Percentiles rank a stretch among this genome's conserved stretches.
Conservation (phyloP, 2,888 invertebrate species). For the Matsumyia berberina region DNA sequence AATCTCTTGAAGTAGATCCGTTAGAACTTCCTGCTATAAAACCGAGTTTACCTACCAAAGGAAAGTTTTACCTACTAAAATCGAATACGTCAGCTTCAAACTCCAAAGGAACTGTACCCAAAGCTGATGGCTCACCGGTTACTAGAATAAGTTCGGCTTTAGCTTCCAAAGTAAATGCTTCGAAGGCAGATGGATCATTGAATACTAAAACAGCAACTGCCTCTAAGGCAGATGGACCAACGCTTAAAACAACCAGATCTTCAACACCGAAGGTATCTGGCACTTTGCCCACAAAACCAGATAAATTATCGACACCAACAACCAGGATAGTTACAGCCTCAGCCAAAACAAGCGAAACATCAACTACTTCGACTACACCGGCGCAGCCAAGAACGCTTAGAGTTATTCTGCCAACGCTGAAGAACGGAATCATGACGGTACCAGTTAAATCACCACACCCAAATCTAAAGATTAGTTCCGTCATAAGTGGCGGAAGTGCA, state of each 20-base stretch:
- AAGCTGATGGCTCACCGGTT: neutral
- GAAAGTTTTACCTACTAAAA: neutral
- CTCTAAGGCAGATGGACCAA: neutral
- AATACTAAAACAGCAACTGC: neutral
- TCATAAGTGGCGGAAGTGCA: constrained; percentile 77
- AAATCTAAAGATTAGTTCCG: constrained; percentile 79
- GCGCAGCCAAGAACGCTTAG: constrained; percentile 8
- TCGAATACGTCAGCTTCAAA: too few species aligned
- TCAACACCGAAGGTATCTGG: neutral
- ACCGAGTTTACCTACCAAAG: neutral
- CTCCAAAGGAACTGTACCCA: neutral
- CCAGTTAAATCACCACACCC: constrained; percentile 75
- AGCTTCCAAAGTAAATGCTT: neutral
- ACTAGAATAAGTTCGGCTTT: neutral
- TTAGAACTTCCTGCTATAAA: neutral
- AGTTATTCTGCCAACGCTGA: constrained; percentile 40
- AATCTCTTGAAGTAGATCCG: neutral
- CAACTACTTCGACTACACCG: constrained; percentile 5
- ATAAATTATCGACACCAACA: constrained; percentile 7
- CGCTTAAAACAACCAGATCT: constrained; percentile 19
- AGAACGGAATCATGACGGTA: constrained; percentile 42
- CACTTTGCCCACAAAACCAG: neutral
- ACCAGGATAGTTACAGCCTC: neutral
- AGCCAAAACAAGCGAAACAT: neutral
- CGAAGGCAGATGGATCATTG: neutral